These are phyloP conservation scores for Probaryconus sp. DNA, from an alignment of 1,140 invertebrate genomes.

Conservation along the genomic window DNA sequence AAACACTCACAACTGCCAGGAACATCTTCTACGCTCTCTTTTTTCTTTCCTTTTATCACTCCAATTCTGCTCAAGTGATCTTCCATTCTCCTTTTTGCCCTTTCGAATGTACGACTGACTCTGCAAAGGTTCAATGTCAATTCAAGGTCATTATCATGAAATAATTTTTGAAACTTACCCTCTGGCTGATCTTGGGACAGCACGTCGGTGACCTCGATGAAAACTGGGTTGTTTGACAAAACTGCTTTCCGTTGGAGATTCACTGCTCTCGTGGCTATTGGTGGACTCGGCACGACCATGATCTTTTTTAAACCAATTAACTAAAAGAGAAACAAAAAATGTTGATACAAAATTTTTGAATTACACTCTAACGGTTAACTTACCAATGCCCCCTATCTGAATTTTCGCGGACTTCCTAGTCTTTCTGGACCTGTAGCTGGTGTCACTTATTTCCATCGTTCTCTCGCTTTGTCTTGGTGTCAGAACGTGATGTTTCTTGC, in stretches of 20 bases:
- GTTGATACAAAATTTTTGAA: constrained; percentile 7
- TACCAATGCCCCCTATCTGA: constrained; percentile 83
- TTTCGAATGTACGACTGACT: constrained; percentile 83
- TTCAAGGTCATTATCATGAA: constrained; percentile 1
- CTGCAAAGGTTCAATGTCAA: constrained; percentile 61
- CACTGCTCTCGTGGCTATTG: constrained; percentile 80
- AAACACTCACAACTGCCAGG: constrained; percentile 84
- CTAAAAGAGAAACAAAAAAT: constrained; percentile 68
- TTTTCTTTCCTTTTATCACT: constrained; percentile 86
- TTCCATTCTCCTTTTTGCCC: constrained; percentile 90
- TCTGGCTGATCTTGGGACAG: constrained; percentile 62
- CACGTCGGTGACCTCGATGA: constrained; percentile 69
- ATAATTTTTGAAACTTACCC: constrained; percentile 59
- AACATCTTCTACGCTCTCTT: constrained; percentile 90
- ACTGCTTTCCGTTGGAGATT: constrained; percentile 80
- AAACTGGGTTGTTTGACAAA: constrained; percentile 77
- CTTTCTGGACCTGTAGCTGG: constrained; percentile 65
- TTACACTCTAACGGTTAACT: too few species aligned
- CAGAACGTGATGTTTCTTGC: constrained; percentile 84
- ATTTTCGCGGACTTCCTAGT: constrained; percentile 72
- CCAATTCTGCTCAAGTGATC: constrained; percentile 90
- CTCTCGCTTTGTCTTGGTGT: constrained; percentile 89
- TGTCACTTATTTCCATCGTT: constrained; percentile 80
- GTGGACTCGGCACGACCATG: constrained; percentile 78
- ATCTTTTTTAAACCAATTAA: constrained; percentile 84